Base-by-base conservation (phyloP, 2,797 vertebrate genomes). In the Vipera latastei region DNA sequence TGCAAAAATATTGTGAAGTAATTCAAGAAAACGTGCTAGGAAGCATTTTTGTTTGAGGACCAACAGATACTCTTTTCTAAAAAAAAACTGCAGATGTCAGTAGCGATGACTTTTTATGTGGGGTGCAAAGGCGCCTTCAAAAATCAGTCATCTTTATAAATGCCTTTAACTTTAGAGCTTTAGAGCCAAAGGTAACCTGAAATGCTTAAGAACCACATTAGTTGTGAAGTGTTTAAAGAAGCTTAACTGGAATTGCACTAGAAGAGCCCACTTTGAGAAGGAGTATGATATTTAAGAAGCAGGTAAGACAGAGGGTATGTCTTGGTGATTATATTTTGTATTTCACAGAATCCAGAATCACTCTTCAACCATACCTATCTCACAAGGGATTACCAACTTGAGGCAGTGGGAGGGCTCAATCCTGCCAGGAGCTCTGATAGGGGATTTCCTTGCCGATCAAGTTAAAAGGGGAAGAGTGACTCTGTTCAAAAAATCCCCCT, bases 161-260 rank as follows among this genome's bases (percentile, higher is more conserved):
- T 8, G 65, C 56, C 61, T 94, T 92, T 86, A 53, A 4, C 90
- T 38, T 69, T 11, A 86, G 48, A 88, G 63, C 65, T 69, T 91
- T 85, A 60, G 91, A 12, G 1, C 57, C 88, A 92, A 73, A 85
- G 61, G 85, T n/a, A 85, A 86, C 93, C 38, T 51, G 48, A 87
- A 88, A 20, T 91, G 56, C 87, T 92, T 91, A 61, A 61, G 89
- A 94, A 92, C 86, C 86, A 90, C 90, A 2, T 63, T 44, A 86
- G 78, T 89, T 88, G 38, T 22, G 18, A 86, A 91, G 85, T 5
- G 88, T 73, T 92, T 89, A 51, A 93, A 91, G 93, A 91, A 92
- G 90, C 94, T 89, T 90, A 0, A 4, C 0, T 86, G 93, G 28
- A 78, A 85, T 88, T 56, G 32, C 18, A 91, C 61, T 32, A 91